These are phyloP conservation scores for Hypsopygia costalis DNA, from an alignment of 2,888 invertebrate species.

Conservation along the genomic window DNA sequence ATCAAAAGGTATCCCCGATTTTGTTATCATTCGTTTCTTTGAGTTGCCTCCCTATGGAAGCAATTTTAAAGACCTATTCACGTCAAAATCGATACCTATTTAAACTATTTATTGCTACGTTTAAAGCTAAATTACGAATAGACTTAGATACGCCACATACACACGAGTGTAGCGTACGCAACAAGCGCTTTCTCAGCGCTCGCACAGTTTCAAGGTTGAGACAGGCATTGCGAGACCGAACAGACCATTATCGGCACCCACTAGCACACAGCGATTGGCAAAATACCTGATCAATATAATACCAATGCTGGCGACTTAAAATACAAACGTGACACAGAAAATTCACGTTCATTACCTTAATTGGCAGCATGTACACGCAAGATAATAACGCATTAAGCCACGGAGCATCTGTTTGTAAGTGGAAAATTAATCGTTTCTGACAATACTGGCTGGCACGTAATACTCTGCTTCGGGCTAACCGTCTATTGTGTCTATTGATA, in stretches of 20 bases:
- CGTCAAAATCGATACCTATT: no score
- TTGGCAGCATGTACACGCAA: slow-evolving; percentile 15
- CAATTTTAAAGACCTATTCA: no score
- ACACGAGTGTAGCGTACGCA: slow-evolving; percentile 30
- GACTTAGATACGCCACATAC: slow-evolving; percentile 22
- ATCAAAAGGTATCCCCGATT: no score
- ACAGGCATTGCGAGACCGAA: slow-evolving; percentile 47
- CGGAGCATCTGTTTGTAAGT: slow-evolving; percentile 23
- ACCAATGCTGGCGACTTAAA: slow-evolving; percentile 1
- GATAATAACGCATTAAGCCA: slow-evolving; percentile 27
- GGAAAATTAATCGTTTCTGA: slow-evolving; percentile 38
- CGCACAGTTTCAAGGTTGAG: slow-evolving; percentile 50
- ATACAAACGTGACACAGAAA: slow-evolving; percentile 11
- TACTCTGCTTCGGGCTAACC: slow-evolving; percentile 29
- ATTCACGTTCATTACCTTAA: slow-evolving; percentile 17
- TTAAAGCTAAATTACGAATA: slow-evolving; percentile 14
- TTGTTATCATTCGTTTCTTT: no score
- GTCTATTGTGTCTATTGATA: slow-evolving; percentile 38
- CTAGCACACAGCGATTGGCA: slow-evolving; percentile 20
- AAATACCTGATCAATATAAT: slow-evolving; percentile 7
- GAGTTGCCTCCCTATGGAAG: no score
- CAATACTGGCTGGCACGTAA: slow-evolving; percentile 22
- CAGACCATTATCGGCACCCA: slow-evolving; percentile 47
- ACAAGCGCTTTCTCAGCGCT: slow-evolving; percentile 58
- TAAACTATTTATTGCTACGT: slow-evolving; percentile 7